Evolutionary conservation across 2,113 vertebrate genomes (phyloP).

Genomic region (Leucopsar rothschildi): DNA sequence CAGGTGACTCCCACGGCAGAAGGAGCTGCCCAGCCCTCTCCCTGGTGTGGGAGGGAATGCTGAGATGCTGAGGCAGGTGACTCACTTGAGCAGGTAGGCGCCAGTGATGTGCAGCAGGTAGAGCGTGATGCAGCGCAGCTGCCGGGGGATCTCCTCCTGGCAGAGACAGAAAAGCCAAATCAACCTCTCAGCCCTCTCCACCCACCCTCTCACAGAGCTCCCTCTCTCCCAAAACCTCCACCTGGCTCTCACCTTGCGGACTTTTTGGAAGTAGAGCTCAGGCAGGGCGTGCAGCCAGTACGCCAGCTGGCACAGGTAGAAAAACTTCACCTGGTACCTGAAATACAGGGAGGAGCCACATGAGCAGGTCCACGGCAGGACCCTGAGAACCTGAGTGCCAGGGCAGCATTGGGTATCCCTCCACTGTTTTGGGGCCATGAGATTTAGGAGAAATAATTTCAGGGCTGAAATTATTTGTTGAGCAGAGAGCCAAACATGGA

Average conservation of each 20-base stretch:
- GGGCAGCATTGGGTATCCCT: background rate
- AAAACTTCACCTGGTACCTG: slow-evolving; percentile 98
- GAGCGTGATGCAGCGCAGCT: slow-evolving; percentile 88
- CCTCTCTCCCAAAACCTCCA: background rate
- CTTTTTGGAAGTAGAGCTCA: slow-evolving; percentile 98
- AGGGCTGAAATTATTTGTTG: background rate
- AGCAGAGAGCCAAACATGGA: background rate
- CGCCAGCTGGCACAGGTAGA: slow-evolving; percentile 94
- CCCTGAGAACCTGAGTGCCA: rapidly evolving
- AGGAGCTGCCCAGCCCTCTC: background rate
- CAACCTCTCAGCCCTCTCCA: background rate
- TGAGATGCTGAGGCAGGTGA: background rate
- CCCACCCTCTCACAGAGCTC: background rate
- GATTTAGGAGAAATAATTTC: background rate
- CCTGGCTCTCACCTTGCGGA: slow-evolving; percentile 87
- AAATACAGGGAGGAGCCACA: background rate
- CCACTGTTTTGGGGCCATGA: background rate
- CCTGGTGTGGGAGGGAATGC: rapidly evolving
- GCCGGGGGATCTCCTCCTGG: slow-evolving; percentile 93
- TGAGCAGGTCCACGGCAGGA: background rate
- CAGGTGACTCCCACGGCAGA: background rate
- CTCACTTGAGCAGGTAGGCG: slow-evolving; percentile 96
- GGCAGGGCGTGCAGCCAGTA: slow-evolving; percentile 97
- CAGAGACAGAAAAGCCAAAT: background rate
- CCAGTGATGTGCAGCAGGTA: slow-evolving; percentile 90